Evolutionary conservation across 2,797 vertebrate species (phyloP).

Genomic region (Merluccius polli): DNA sequence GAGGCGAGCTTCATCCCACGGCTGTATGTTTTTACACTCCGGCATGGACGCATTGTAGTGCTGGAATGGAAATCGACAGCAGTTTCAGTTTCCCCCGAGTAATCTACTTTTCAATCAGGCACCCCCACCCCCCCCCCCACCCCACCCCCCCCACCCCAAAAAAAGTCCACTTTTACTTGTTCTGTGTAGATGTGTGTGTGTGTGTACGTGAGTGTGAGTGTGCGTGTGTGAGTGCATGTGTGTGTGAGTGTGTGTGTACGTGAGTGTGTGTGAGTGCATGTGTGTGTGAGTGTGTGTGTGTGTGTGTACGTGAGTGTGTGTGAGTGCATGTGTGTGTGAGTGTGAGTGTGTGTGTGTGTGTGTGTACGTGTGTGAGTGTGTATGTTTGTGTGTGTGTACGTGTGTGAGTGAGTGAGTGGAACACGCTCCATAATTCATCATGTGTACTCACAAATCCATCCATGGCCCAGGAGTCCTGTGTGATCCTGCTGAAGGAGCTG

Average conservation of each 20-base stretch:
- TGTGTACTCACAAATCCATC: slow-evolving; percentile 91
- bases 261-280: too few species aligned
- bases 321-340: not conserved
- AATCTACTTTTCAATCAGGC: slow-evolving; percentile 22
- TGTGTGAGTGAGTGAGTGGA: not conserved
- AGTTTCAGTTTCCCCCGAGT: slow-evolving; percentile 12
- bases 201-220: too few species aligned
- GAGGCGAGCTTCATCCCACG: too few species aligned
- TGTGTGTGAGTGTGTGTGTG: too few species aligned
- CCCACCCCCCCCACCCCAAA: too few species aligned
- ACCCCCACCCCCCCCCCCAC: too few species aligned
- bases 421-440: not conserved
- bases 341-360: not conserved
- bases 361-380: not conserved
- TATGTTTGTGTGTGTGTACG: not conserved
- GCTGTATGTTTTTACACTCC: too few species aligned
- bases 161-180: not conserved
- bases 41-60: too few species aligned
- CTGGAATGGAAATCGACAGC: not conserved
- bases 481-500: slow-evolving; percentile 82
- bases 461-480: slow-evolving; percentile 93
- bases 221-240: too few species aligned
- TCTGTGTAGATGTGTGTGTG: too few species aligned
- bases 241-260: too few species aligned
- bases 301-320: not conserved